Evolutionary conservation across 2,113 vertebrate species (phyloP).

Genomic region (Lontra canadensis): DNA sequence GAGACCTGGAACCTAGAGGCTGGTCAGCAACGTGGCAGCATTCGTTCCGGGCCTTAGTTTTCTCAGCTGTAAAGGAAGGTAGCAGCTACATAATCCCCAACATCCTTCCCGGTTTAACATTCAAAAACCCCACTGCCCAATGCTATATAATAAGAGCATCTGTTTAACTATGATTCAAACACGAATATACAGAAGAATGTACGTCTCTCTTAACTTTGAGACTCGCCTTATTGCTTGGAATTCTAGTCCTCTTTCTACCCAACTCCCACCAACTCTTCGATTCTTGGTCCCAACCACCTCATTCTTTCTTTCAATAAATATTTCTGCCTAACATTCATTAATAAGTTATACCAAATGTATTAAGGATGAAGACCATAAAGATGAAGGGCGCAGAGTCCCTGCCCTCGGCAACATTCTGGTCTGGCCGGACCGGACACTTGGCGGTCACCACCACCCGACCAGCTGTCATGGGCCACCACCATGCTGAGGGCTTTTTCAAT

Average conservation of each 20-base stretch:
- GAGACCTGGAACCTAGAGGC: background rate
- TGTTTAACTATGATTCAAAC: background rate
- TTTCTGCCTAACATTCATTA: background rate
- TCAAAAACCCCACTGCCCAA: background rate
- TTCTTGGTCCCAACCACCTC: slow-evolving; percentile 24
- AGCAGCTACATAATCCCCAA: background rate
- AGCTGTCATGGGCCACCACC: too few relatives aligned
- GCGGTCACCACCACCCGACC: background rate
- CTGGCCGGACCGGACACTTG: background rate
- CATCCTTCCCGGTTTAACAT: background rate
- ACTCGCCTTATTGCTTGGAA: background rate
- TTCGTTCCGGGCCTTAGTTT: background rate
- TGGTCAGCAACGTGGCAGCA: background rate
- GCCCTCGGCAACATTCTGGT: background rate
- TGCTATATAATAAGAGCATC: background rate
- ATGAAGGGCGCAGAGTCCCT: background rate
- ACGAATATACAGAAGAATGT: slow-evolving; percentile 65
- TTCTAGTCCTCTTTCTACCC: background rate
- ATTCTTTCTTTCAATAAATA: slow-evolving; percentile 25
- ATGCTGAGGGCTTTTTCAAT: background rate
- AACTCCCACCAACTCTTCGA: background rate
- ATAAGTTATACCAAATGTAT: background rate
- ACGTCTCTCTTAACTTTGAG: slow-evolving; percentile 4
- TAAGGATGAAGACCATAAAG: background rate
- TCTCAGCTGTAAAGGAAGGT: background rate